Percentiles rank a stretch among this genome's conserved stretches.
These are phyloP conservation scores for Oikopleura albicans DNA, from an alignment of 23 tunicate genomes.

Conservation along the genomic window DNA sequence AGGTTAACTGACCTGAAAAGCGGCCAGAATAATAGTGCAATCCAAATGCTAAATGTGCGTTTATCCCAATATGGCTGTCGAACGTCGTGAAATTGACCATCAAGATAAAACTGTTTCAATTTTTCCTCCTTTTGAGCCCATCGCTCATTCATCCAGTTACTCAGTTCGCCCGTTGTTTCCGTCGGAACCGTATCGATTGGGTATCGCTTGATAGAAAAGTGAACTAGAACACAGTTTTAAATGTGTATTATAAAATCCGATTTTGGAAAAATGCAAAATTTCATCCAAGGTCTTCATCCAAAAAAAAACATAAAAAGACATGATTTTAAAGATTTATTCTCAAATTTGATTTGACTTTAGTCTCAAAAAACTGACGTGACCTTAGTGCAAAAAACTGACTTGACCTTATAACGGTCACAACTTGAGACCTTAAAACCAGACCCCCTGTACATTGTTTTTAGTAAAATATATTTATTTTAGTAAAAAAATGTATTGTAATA, in stretches of 20 bases:
- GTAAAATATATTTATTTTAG: neutral
- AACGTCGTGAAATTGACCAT: neutral
- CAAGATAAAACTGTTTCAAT: neutral
- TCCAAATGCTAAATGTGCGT: neutral
- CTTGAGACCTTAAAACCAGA: too few species aligned
- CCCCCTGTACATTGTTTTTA: too few species aligned
- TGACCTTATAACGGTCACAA: too few species aligned
- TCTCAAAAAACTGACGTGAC: too few species aligned
- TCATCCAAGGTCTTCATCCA: too few species aligned
- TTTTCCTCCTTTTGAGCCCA: neutral
- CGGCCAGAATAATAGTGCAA: conserved; percentile 10
- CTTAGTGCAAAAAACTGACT: too few species aligned
- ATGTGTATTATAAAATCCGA: too few species aligned
- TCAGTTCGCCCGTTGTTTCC: neutral
- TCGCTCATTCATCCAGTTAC: neutral
- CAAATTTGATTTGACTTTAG: too few species aligned
- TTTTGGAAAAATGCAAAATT: too few species aligned
- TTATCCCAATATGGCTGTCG: conserved; percentile 14
- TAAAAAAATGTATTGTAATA: neutral
- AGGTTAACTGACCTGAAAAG: neutral
- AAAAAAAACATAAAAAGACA: too few species aligned
- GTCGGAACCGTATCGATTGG: conserved; percentile 37
- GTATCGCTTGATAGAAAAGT: conserved; percentile 59
- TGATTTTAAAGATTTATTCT: too few species aligned
- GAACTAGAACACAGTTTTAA: conserved; percentile 37